These are phyloP conservation scores for Corythaixoides concolor DNA, from an alignment of 2,113 vertebrate genomes.

Conservation along the genomic window DNA sequence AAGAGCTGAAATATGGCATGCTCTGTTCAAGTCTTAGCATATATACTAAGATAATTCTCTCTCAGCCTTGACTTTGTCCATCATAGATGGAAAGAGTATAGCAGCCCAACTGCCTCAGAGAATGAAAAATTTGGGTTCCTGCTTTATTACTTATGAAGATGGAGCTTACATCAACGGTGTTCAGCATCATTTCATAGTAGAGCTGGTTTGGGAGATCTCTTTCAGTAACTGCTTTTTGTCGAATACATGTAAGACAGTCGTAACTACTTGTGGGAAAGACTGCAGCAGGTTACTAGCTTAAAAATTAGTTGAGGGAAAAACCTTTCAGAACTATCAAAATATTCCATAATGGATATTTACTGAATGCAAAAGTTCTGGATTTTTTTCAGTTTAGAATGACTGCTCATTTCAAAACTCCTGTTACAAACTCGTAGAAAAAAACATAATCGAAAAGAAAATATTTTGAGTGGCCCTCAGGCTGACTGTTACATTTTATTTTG, in stretches of 20 bases:
- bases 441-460: background rate
- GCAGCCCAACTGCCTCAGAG: background rate
- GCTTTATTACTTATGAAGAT: background rate
- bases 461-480: background rate
- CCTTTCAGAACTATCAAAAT: background rate
- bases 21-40: background rate
- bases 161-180: background rate
- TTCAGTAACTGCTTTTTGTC: background rate
- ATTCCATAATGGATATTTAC: background rate
- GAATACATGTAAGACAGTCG: background rate
- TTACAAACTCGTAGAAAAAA: background rate
- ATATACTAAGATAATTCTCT: background rate
- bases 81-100: background rate
- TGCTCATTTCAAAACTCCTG: background rate
- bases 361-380: background rate
- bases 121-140: background rate
- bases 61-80: background rate
- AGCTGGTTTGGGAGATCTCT: background rate
- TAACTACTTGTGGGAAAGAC: background rate
- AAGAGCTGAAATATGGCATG: background rate
- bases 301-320: background rate
- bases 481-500: background rate
- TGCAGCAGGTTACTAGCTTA: background rate
- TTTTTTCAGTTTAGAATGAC: background rate
- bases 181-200: background rate